Conservation (phyloP, 2,113 vertebrate species). For the Pelvicachromis taeniatus region DNA sequence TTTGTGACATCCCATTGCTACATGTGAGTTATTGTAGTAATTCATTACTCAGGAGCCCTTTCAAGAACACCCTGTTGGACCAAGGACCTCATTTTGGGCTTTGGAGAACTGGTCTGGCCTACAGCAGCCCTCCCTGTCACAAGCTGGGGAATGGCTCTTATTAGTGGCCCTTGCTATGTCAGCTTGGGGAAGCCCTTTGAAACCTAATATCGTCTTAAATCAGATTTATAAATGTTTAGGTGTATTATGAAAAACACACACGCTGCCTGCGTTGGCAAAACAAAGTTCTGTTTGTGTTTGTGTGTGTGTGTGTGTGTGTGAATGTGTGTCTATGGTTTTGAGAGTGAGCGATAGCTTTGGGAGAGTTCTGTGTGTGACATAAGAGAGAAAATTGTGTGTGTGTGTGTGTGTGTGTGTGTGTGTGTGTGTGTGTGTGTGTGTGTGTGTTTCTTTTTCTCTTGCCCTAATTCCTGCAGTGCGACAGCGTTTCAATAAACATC, state of each 20-base stretch:
- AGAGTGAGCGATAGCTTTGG: constrained; percentile 3
- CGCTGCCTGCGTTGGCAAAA: constrained; percentile 10
- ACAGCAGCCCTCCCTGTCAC: constrained; percentile 15
- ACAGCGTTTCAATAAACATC: constrained; percentile 69
- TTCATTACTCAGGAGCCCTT: background rate
- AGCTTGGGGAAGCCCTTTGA: constrained; percentile 72
- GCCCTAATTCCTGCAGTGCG: constrained; percentile 62
- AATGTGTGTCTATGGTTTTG: background rate
- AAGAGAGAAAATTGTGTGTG: constrained; percentile 47
- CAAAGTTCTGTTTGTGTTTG: constrained; percentile 35
- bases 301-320: background rate
- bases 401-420: constrained; percentile 50
- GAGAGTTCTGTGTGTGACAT: constrained; percentile 32
- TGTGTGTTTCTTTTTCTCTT: constrained; percentile 25
- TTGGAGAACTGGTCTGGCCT: background rate
- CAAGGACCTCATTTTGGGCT: background rate
- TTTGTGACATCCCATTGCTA: background rate
- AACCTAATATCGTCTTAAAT: constrained; percentile 80
- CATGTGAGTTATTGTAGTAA: background rate
- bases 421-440: constrained; percentile 21
- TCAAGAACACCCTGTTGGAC: constrained; percentile 10
- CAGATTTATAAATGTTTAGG: constrained; percentile 84
- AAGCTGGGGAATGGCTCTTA: constrained; percentile 70
- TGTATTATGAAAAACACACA: constrained; percentile 79
- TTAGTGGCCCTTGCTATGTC: constrained; percentile 65